Percentiles rank a stretch among this genome's conserved stretches.
These are phyloP conservation scores for Spheniscus humboldti DNA, from an alignment of 2,797 vertebrate genomes.

Conservation along the genomic window DNA sequence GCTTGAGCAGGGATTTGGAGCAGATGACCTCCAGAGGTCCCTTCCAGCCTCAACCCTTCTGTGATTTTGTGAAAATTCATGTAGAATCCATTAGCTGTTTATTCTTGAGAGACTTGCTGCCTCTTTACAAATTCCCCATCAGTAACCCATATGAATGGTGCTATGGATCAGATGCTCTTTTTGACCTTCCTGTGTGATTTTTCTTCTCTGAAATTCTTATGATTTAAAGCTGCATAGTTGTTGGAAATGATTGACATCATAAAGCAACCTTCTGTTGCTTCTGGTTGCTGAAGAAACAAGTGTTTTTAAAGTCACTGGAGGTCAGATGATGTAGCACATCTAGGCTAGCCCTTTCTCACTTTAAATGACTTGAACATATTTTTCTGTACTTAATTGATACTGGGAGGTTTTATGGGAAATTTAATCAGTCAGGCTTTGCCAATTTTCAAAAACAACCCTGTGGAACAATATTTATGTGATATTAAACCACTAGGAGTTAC, in stretches of 20 bases:
- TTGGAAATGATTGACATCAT: neutral
- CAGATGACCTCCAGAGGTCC: neutral
- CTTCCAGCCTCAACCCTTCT: neutral
- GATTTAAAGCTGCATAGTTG: neutral
- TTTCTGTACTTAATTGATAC: constrained; percentile 17
- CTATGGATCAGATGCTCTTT: neutral
- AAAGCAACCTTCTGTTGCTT: neutral
- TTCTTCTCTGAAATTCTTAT: neutral
- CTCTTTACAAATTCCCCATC: neutral
- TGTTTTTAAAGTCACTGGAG: neutral
- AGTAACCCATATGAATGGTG: neutral
- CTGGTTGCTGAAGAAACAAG: neutral
- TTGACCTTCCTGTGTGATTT: neutral
- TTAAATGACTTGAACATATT: neutral
- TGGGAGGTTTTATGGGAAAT: neutral
- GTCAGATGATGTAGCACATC: neutral
- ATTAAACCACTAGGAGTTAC: constrained; percentile 8
- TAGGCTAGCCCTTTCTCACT: neutral
- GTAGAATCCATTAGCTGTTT: neutral
- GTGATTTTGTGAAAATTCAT: neutral
- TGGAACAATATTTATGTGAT: constrained; percentile 16
- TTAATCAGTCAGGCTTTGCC: neutral
- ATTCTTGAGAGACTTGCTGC: neutral
- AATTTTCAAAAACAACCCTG: neutral
- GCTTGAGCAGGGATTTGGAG: neutral